These are phyloP conservation scores for Doryteuthis pealeii DNA, from an alignment of 1,140 invertebrate species.

Conservation along the genomic window DNA sequence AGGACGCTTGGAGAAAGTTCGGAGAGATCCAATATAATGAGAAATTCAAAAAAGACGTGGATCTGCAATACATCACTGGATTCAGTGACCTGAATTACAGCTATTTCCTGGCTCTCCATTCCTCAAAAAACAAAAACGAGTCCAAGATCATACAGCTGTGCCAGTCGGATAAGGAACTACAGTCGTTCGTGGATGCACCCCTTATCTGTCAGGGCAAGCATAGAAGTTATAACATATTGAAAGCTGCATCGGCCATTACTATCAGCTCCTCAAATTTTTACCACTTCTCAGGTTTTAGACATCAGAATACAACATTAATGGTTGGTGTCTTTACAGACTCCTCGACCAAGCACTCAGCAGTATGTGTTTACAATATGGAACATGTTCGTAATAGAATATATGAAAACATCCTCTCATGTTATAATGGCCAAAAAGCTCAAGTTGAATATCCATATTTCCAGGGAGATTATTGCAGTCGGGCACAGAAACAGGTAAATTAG, in stretches of 20 bases:
- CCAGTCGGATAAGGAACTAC: conserved; percentile 87
- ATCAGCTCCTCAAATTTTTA: conserved; percentile 57
- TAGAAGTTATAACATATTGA: conserved; percentile 82
- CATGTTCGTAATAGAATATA: conserved; percentile 93
- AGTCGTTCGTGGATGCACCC: conserved; percentile 94
- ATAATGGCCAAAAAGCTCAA: conserved; percentile 70
- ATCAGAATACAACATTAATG: conserved; percentile 82
- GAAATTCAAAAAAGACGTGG: conserved; percentile 6
- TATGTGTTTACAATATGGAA: conserved; percentile 93
- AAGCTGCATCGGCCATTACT: conserved; percentile 86
- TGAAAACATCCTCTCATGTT: conserved; percentile 95
- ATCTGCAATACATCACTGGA: conserved; percentile 88
- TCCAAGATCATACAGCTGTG: conserved; percentile 93
- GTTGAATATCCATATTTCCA: conserved; percentile 39
- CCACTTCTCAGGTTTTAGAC: background rate
- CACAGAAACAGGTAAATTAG: conserved; percentile 29
- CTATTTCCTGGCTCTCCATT: conserved; percentile 93
- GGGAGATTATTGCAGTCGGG: conserved; percentile 32
- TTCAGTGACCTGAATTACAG: conserved; percentile 93
- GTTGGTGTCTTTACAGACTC: conserved; percentile 90
- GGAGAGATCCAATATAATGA: background rate
- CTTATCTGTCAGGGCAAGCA: conserved; percentile 81
- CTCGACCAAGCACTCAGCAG: conserved; percentile 74
- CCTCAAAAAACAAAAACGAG: conserved; percentile 79
- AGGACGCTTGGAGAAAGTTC: background rate